phyloP scores from a whole-genome alignment of 1,140 invertebrate genomes.

The Drosophila azteca region DNA sequence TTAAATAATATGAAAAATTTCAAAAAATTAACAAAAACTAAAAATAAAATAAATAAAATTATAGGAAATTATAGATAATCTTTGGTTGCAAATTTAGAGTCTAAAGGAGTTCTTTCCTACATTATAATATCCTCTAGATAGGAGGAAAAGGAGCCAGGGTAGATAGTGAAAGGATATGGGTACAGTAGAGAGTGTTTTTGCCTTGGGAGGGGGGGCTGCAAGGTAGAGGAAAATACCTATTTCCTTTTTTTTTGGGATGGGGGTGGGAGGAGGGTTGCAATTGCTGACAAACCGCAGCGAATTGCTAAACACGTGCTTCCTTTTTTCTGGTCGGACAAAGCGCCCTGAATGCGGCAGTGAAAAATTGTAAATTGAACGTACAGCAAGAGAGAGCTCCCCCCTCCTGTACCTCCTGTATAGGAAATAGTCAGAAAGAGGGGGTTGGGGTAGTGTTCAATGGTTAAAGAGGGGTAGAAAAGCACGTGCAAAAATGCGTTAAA shows the following conservation, averaged over 20 bases:
- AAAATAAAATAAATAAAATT: too few relatives aligned
- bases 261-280: conserved; percentile 44
- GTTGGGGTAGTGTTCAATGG: background rate
- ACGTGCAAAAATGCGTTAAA: conserved; percentile 78
- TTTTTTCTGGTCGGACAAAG: conserved; percentile 32
- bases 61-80: too few relatives aligned
- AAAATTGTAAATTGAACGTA: conserved; percentile 70
- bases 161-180: conserved; percentile 2
- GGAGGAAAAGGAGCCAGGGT: background rate
- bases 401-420: too few relatives aligned
- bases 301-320: conserved; percentile 70
- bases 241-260: conserved; percentile 17
- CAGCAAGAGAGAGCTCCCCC: background rate
- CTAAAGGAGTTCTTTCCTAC: too few relatives aligned
- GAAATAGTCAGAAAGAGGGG: background rate
- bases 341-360: conserved; percentile 64
- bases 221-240: conserved; percentile 2
- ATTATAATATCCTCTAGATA: too few relatives aligned
- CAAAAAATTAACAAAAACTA: too few relatives aligned
- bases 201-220: background rate
- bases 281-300: conserved; percentile 71
- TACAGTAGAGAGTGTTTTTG: background rate
- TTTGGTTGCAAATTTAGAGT: too few relatives aligned
- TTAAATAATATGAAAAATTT: too few relatives aligned
- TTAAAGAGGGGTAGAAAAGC: conserved; percentile 35